A percentile compares a stretch with the other conserved stretches of the same genome.
These are phyloP conservation scores for Triplophysa bombifrons DNA, from an alignment of 2,797 vertebrate species.

Conservation along the genomic window DNA sequence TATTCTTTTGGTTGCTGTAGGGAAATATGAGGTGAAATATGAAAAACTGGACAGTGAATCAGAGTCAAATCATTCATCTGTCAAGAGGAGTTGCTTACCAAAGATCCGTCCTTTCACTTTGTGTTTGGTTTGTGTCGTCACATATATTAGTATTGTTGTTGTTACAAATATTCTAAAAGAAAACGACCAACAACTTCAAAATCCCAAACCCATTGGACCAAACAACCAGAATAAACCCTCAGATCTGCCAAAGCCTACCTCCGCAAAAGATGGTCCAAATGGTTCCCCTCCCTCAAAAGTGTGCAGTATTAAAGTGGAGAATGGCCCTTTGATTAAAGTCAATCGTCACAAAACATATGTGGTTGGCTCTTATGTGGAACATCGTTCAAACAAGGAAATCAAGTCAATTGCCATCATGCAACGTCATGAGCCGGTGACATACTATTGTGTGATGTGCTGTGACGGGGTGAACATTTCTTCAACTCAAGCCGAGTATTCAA, in stretches of 20 bases:
- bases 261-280: background rate
- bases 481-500: background rate
- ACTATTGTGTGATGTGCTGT: constrained; percentile 61
- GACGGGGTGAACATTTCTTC: background rate
- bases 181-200: accelerated
- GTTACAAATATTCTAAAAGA: background rate
- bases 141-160: background rate
- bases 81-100: background rate
- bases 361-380: constrained; percentile 48
- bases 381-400: constrained; percentile 17
- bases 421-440: constrained; percentile 37
- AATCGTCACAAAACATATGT: constrained; percentile 26
- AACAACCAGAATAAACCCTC: background rate
- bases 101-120: background rate
- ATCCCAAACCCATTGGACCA: background rate
- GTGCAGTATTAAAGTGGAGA: constrained; percentile 25
- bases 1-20: background rate
- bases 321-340: constrained; percentile 37
- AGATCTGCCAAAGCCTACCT: background rate
- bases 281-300: too few relatives aligned
- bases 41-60: background rate
- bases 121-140: background rate
- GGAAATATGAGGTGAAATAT: constrained; percentile 39
- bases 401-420: constrained; percentile 54
- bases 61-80: background rate